phyloP scores from a whole-genome alignment of 2,113 vertebrate genomes.

The Stigmatopora argus region DNA sequence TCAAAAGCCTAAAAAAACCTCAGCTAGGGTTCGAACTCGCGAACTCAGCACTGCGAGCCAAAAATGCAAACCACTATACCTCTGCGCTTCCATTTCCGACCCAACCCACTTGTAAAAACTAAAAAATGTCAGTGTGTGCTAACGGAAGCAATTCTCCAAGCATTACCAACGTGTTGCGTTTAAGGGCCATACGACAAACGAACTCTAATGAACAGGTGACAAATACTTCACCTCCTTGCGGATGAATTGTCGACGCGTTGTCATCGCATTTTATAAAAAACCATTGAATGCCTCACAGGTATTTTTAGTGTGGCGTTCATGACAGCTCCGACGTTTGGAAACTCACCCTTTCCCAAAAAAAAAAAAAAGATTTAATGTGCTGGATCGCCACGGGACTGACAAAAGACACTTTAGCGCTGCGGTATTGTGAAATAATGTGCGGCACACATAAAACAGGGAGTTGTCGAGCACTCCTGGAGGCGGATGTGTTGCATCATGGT shows the following conservation, averaged over 20 bases:
- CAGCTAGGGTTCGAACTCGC: too few relatives aligned
- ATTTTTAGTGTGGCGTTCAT: background rate
- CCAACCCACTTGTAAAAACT: too few relatives aligned
- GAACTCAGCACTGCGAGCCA: too few relatives aligned
- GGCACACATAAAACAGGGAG: slow-evolving; percentile 19
- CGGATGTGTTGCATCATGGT: slow-evolving; percentile 29
- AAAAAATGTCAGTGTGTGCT: too few relatives aligned
- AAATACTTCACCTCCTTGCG: background rate
- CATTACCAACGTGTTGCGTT: too few relatives aligned
- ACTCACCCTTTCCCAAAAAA: background rate
- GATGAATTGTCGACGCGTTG: background rate
- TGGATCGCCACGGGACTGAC: background rate
- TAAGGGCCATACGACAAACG: too few relatives aligned
- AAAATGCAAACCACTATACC: too few relatives aligned
- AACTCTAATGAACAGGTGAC: too few relatives aligned
- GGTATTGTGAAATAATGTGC: slow-evolving; percentile 13
- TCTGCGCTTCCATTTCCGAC: too few relatives aligned
- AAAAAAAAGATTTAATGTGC: background rate
- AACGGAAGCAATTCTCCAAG: too few relatives aligned
- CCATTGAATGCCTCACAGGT: background rate
- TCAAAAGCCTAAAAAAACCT: too few relatives aligned
- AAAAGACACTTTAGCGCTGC: background rate
- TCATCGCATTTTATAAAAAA: background rate
- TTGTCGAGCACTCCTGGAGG: slow-evolving; percentile 20
- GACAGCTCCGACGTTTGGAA: background rate